Evolutionary conservation across 2,797 vertebrate genomes (phyloP).

Genomic region (Buphagus erythrorhynchus): DNA sequence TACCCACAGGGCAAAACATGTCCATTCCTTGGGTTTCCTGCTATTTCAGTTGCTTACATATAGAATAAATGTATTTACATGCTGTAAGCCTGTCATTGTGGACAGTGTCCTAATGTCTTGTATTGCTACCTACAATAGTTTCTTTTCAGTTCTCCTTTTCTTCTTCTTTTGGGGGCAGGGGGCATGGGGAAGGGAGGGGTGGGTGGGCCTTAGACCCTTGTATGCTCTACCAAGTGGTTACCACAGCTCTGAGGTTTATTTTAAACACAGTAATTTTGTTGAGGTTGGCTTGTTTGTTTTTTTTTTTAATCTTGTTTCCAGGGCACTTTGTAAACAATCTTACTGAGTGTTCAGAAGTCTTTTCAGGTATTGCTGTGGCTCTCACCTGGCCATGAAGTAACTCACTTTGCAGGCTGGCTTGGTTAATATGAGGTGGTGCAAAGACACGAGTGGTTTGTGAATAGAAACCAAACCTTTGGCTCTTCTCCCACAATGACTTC

Average conservation of each 20-base stretch:
- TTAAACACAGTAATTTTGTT: background rate
- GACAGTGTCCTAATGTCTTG: constrained; percentile 24
- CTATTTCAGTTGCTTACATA: constrained; percentile 14
- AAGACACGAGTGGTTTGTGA: background rate
- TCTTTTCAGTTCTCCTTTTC: background rate
- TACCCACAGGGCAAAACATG: background rate
- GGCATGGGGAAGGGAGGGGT: background rate
- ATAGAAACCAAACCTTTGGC: background rate
- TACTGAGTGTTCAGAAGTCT: background rate
- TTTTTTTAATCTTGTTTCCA: background rate
- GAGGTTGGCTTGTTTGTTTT: background rate
- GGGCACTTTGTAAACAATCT: background rate
- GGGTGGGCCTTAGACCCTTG: background rate
- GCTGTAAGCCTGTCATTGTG: background rate
- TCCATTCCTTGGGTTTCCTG: background rate
- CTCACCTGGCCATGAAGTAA: background rate
- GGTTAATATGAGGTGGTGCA: background rate
- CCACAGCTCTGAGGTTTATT: background rate
- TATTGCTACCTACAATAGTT: constrained; percentile 5
- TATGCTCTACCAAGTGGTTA: constrained; percentile 7
- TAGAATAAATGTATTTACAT: constrained; percentile 42
- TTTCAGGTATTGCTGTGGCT: background rate
- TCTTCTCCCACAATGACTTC: background rate
- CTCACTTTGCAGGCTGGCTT: background rate
- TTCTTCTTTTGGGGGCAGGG: background rate